A percentile compares a stretch with the other conserved stretches of the same genome.
phyloP scores from a whole-genome alignment of 2,113 vertebrate species.

The Piprites chloris region DNA sequence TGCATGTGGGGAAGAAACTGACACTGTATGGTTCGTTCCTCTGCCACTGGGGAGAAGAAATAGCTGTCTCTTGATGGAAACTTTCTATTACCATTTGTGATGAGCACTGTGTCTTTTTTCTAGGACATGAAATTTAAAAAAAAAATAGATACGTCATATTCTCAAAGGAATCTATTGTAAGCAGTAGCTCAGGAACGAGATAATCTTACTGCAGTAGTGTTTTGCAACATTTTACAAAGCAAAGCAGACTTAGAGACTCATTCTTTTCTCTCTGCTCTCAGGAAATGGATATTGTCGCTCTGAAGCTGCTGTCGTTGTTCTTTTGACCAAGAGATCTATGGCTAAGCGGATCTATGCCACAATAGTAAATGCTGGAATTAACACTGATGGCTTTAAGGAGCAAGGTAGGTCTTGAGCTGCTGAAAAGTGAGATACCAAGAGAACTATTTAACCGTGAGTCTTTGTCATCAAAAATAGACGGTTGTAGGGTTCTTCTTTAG shows the following conservation, averaged over 20 bases:
- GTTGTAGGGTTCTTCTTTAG: not conserved
- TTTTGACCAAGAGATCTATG: constrained; percentile 84
- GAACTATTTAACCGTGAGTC: not conserved
- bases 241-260: not conserved
- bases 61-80: not conserved
- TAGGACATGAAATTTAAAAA: not conserved
- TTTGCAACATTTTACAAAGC: not conserved
- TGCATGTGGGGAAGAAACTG: not conserved
- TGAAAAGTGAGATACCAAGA: not conserved
- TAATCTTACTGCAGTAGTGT: not conserved
- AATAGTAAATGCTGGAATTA: constrained; percentile 87
- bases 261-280: constrained; percentile 29
- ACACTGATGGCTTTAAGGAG: constrained; percentile 95
- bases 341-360: constrained; percentile 91
- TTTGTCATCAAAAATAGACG: not conserved
- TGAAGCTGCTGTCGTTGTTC: constrained; percentile 86
- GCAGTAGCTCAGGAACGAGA: not conserved
- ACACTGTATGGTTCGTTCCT: not conserved
- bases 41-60: not conserved
- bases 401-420: constrained; percentile 78
- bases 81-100: not conserved
- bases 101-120: not conserved
- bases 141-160: not conserved
- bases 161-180: not conserved
- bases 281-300: constrained; percentile 93